Evolutionary conservation across 2,888 invertebrate species (phyloP), one percentile per base, ranked within the genome.

Genomic region (Catocala fraxini): DNA sequence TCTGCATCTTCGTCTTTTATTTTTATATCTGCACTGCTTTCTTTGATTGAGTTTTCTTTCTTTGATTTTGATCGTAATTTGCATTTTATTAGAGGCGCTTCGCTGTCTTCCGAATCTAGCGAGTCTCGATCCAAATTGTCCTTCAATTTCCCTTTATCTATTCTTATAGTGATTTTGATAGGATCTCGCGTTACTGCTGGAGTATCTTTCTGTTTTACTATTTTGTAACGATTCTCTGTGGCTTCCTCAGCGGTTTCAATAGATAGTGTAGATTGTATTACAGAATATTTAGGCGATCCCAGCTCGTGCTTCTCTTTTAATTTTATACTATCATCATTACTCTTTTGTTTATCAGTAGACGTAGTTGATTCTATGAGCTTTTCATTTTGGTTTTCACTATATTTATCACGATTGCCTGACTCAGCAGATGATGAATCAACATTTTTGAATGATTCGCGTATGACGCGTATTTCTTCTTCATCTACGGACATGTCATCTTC

Each of bases 1-100:
- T 87, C 86, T 4, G 59, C 70, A 7, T 73, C 79, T 56, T 86
- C 83, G 0, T 70, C 70, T 54, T 80, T 82, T 11, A 76, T 62
- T 58, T 75, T 78, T 33, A 56, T 61, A 6, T 71, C 74, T 15
- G 65, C 51, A 35, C 45, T 43, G 4, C 46, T 51, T 42, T 68
- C 68, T 60, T 64, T 70, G 0, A 71, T 46, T 9, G 45, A 34
- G 41, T 70, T 75, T 59, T 71, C 65, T 53, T 65, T 75, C 46
- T 60, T 65, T 6, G 59, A 43, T 10, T 71, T 74, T 33, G 78
- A 73, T 9, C 80, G 71, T n/a, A 80, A 52, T 56, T 77, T 71
- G 12, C 76, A 73, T 51, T 13, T 62, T 7, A 78, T 75, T 33
- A 80, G 65, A 2, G 77, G 75, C 12, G 72, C 39, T 66, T 77